Evolutionary conservation across 2,888 invertebrate genomes (phyloP).

Genomic region (Cheilosia impressa): DNA sequence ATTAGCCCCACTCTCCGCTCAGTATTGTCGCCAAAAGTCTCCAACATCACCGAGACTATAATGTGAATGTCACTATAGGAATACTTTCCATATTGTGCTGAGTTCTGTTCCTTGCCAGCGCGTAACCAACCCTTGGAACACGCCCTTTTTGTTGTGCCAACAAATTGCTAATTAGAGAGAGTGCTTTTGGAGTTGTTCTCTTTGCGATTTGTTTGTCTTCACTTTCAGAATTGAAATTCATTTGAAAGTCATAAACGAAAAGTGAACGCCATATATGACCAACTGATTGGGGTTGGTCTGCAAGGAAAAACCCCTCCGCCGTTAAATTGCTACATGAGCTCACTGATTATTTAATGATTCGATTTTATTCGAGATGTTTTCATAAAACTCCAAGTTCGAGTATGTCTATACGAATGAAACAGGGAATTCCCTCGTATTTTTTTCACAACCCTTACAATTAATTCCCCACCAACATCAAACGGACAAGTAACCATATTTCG

Average conservation of each 20-base stretch:
- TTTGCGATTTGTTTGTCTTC: slow-evolving; percentile 33
- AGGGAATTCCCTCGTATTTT: slow-evolving; percentile 36
- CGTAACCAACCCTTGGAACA: slow-evolving; percentile 28
- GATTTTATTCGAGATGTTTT: slow-evolving; percentile 48
- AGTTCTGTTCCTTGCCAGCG: slow-evolving; percentile 11
- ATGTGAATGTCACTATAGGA: slow-evolving; percentile 31
- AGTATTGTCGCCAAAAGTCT: slow-evolving; percentile 1
- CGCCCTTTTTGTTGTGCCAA: slow-evolving; percentile 64
- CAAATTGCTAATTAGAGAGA: slow-evolving; percentile 65
- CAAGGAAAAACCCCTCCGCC: neutral
- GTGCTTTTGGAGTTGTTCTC: slow-evolving; percentile 36
- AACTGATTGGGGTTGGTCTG: slow-evolving; percentile 6
- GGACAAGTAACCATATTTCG: slow-evolving; percentile 43
- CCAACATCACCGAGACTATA: slow-evolving; percentile 6
- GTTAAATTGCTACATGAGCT: slow-evolving; percentile 34
- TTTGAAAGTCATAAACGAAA: slow-evolving; percentile 49
- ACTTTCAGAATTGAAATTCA: slow-evolving; percentile 33
- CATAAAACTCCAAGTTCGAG: neutral
- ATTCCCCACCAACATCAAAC: slow-evolving; percentile 48
- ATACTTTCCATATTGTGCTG: slow-evolving; percentile 12
- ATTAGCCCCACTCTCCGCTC: neutral
- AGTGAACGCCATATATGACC: slow-evolving; percentile 9
- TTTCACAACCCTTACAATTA: slow-evolving; percentile 28
- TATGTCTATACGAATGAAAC: slow-evolving; percentile 9
- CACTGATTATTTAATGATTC: slow-evolving; percentile 58